phyloP scores from a whole-genome alignment of 2,888 invertebrate species.

The Heliconius ismenius region DNA sequence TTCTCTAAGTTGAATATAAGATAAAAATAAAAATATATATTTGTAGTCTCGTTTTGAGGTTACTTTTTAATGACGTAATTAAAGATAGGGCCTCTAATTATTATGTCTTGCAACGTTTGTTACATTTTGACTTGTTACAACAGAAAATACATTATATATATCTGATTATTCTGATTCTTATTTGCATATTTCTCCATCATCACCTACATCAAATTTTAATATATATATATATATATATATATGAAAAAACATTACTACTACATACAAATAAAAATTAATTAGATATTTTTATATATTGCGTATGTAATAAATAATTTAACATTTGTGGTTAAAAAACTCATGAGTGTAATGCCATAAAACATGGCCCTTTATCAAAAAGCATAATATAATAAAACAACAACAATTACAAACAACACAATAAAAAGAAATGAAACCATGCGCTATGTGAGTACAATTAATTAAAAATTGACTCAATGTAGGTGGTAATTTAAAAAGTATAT shows the following conservation, averaged over 20 bases:
- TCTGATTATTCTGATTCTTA: no score
- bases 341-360: background rate
- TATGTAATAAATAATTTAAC: background rate
- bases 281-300: background rate
- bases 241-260: background rate
- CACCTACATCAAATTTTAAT: no score
- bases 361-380: no score
- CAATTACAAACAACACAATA: background rate
- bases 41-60: conserved; percentile 60
- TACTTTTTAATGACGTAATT: conserved; percentile 59
- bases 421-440: background rate
- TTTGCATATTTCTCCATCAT: no score
- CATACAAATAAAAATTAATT: background rate
- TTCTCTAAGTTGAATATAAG: conserved; percentile 6
- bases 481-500: background rate
- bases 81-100: conserved; percentile 44
- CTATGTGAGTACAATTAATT: background rate
- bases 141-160: background rate
- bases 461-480: background rate
- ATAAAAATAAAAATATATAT: conserved; percentile 24
- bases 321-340: background rate
- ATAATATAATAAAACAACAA: background rate
- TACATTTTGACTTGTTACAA: background rate
- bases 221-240: no score
- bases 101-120: conserved; percentile 19